Base-by-base conservation (phyloP, 2,797 vertebrate genomes). In the Crypturellus tataupa region DNA sequence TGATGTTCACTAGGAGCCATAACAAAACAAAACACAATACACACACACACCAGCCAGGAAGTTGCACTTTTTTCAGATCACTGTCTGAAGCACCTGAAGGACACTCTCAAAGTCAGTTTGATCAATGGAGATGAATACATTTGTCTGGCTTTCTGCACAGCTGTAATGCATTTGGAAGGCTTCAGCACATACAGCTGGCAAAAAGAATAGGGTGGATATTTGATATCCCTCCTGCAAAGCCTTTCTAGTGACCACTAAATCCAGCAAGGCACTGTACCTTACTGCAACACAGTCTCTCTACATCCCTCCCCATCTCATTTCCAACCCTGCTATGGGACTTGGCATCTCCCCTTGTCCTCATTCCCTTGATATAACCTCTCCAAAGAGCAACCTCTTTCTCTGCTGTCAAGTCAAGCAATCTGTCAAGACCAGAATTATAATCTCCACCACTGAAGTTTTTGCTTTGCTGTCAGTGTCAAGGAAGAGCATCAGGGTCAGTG, bases 1-100 rank as follows among this genome's bases (percentile, higher is more conserved):
- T 98, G 97, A 98, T 98, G 97, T 94, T 96, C 97, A 94, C 94
- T 75, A 82, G 89, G 53, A 94, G 90, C 86, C 89, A 91, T 98
- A 97, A 42, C 40, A 98, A 96, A 96, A 97, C 97, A 31, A 55
- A 55, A 31, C 13, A 55, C 27, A 94, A 29, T 17, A 56, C 55
- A 93, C 81, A 95, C 56, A 85, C 70, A 95, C 47, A 49, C 47
- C 91, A 95, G 91, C 71, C 80, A 96, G 89, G 80, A 98, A 97
- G 93, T 90, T 77, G 87, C 87, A 96, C 81, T 97, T 97, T 95
- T 98, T 97, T 97, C 97, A 97, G 97, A 97, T 97, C 68, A 83
- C 87, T 96, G 89, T 93, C 90, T 65, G 73, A 93, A 92, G 63
- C 71, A 95, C 78, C 88, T 97, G 97, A 98, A 98, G 98, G 98